phyloP scores from a whole-genome alignment of 1,140 invertebrate genomes.

The Euwallacea fornicatus region DNA sequence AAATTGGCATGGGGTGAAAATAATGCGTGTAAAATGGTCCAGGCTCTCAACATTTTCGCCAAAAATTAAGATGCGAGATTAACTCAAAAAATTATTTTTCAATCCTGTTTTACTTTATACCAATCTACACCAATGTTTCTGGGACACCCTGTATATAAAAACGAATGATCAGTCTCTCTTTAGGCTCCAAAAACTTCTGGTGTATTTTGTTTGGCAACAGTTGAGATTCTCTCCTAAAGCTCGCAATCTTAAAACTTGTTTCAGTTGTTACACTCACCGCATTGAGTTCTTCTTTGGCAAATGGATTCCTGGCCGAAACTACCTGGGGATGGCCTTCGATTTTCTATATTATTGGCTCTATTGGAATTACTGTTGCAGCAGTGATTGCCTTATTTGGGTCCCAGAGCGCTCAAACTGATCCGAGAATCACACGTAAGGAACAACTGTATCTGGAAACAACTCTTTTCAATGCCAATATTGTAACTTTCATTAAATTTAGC shows the following conservation, averaged over 20 bases:
- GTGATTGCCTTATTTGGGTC: background rate
- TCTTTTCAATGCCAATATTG: background rate
- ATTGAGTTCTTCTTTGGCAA: background rate
- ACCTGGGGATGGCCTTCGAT: constrained; percentile 6
- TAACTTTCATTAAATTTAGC: background rate
- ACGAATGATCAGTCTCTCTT: too few relatives aligned
- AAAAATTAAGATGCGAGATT: too few relatives aligned
- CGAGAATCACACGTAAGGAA: background rate
- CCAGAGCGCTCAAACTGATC: constrained; percentile 2
- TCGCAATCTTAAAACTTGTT: background rate
- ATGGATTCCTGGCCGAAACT: background rate
- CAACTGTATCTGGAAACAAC: background rate
- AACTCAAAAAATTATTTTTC: too few relatives aligned
- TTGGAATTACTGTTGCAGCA: background rate
- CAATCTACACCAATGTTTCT: too few relatives aligned
- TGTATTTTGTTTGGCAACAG: too few relatives aligned
- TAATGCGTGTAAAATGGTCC: too few relatives aligned
- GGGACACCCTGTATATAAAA: too few relatives aligned
- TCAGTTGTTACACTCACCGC: background rate
- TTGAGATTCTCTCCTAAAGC: too few relatives aligned
- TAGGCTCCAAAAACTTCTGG: too few relatives aligned
- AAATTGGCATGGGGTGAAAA: too few relatives aligned
- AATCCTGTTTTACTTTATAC: too few relatives aligned
- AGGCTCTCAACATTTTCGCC: too few relatives aligned
- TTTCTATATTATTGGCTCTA: constrained; percentile 5